These are phyloP conservation scores for Cephus sareptanus DNA, from an alignment of 2,888 invertebrate species.

Conservation along the genomic window DNA sequence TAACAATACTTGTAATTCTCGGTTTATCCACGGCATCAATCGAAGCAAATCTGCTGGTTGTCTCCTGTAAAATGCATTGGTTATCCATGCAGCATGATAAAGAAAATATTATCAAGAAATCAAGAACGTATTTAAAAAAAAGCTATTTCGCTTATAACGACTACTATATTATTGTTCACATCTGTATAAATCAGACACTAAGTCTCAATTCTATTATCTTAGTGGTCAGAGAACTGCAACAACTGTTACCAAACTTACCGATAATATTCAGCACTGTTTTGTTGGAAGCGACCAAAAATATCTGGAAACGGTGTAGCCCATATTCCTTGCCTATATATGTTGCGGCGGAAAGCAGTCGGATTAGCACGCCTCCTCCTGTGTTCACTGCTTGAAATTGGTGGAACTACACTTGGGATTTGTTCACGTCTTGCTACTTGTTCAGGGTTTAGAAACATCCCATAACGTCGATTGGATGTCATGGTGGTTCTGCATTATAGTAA, in stretches of 20 bases:
- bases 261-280: slow-evolving; percentile 80
- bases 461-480: slow-evolving; percentile 73
- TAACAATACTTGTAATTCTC: slow-evolving; percentile 84
- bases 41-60: slow-evolving; percentile 86
- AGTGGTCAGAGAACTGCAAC: neutral
- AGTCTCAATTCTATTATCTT: slow-evolving; percentile 4
- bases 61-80: slow-evolving; percentile 68
- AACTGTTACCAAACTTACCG: slow-evolving; percentile 67
- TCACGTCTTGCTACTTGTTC: slow-evolving; percentile 50
- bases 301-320: slow-evolving; percentile 80
- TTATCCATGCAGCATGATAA: neutral
- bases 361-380: slow-evolving; percentile 47
- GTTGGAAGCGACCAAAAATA: slow-evolving; percentile 77
- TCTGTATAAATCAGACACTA: neutral
- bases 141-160: neutral
- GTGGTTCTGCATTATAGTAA: slow-evolving; percentile 73
- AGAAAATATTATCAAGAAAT: neutral
- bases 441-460: slow-evolving; percentile 63
- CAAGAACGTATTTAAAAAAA: neutral
- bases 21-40: slow-evolving; percentile 87
- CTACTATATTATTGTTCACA: neutral
- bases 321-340: slow-evolving; percentile 78
- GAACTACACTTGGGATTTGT: slow-evolving; percentile 43
- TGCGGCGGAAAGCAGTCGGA: slow-evolving; percentile 47
- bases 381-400: slow-evolving; percentile 40